phyloP scores from a whole-genome alignment of 2,113 vertebrate species.

The Microtus ochrogaster region DNA sequence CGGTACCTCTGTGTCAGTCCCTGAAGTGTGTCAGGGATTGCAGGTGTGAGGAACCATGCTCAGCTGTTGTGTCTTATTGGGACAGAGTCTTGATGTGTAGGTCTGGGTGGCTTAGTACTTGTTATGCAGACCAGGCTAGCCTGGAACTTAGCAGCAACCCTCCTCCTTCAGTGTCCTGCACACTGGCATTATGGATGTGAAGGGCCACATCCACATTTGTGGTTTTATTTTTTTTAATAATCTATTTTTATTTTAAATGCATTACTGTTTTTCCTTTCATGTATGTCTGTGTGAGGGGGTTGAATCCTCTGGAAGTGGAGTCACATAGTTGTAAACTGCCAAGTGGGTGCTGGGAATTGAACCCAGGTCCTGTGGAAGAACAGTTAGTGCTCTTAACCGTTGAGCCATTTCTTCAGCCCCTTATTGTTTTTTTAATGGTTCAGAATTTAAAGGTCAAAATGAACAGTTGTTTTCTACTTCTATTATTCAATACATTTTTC shows the following conservation, averaged over 20 bases:
- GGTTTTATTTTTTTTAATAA: neutral
- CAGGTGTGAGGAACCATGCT: neutral
- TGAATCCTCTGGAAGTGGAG: neutral
- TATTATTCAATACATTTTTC: neutral
- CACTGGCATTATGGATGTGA: neutral
- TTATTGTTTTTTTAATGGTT: neutral
- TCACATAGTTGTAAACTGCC: neutral
- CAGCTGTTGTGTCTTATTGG: neutral
- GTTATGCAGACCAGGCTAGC: neutral
- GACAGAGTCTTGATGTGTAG: neutral
- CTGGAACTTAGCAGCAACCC: neutral
- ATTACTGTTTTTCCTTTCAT: neutral
- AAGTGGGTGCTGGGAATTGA: neutral
- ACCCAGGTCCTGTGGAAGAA: neutral
- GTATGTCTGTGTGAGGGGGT: neutral
- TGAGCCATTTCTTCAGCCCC: neutral
- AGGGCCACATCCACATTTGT: neutral
- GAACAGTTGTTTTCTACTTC: neutral
- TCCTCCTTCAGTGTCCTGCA: neutral
- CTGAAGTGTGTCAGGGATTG: too few species aligned
- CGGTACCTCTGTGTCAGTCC: too few species aligned
- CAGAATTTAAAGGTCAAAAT: constrained; percentile 39
- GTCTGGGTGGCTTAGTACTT: neutral
- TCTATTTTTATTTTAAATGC: neutral
- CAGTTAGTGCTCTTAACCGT: neutral